These are phyloP conservation scores for Trissoscelio sp. DNA, from an alignment of 2,888 invertebrate species.

Conservation along the genomic window DNA sequence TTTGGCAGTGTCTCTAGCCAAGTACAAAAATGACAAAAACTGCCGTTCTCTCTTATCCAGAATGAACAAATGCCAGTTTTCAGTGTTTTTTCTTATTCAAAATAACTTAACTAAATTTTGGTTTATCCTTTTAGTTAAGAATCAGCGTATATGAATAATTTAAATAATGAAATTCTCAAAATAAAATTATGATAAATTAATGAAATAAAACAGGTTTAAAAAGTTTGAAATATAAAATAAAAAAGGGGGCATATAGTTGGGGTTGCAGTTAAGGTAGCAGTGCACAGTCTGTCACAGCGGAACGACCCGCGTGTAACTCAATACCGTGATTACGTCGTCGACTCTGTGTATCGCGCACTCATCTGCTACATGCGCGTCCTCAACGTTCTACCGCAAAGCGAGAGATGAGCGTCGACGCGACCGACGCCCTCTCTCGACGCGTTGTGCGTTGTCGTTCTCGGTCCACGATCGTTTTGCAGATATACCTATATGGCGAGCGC, in stretches of 20 bases:
- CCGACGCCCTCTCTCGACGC: conserved; percentile 46
- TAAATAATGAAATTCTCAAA: no score
- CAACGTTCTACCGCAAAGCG: conserved; percentile 54
- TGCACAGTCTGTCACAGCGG: conserved; percentile 59
- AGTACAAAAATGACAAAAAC: no score
- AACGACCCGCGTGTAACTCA: conserved; percentile 69
- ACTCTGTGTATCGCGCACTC: conserved; percentile 64
- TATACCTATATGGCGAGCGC: conserved; percentile 46
- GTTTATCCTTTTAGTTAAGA: no score
- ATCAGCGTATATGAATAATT: no score
- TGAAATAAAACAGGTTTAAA: no score
- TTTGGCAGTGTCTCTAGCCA: no score
- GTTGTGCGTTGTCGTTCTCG: conserved; percentile 31
- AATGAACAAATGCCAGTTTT: no score
- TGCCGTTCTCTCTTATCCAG: no score
- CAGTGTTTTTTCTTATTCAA: no score
- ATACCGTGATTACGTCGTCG: conserved; percentile 71
- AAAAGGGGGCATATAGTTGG: conserved; percentile 13
- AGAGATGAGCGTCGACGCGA: conserved; percentile 55
- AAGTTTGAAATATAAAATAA: conserved; percentile 25
- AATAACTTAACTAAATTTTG: no score
- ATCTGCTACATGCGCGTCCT: conserved; percentile 68
- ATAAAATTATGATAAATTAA: no score
- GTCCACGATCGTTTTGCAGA: conserved; percentile 54
- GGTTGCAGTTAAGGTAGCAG: conserved; percentile 50